phyloP scores from a whole-genome alignment of 2,888 invertebrate genomes.

The Lasioglossum leucozonium region DNA sequence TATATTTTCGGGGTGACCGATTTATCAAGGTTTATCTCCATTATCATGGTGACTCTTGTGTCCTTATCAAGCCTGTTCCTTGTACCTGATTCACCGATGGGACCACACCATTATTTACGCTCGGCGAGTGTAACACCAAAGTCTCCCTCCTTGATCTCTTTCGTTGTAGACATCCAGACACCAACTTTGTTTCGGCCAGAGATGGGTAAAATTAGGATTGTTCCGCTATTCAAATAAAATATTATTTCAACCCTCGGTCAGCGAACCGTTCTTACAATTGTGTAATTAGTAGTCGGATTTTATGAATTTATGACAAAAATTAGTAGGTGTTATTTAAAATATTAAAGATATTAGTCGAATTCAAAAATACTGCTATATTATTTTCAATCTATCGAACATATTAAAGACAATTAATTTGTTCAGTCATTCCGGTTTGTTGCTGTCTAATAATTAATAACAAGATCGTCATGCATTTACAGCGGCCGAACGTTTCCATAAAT shows the following conservation, averaged over 20 bases:
- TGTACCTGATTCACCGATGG: not conserved
- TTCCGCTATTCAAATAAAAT: not conserved
- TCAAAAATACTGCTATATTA: no score
- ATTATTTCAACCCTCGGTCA: not conserved
- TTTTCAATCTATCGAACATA: no score
- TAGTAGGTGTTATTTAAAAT: no score
- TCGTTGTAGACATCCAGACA: not conserved
- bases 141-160: slow-evolving; percentile 15
- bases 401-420: no score
- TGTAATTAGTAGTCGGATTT: no score
- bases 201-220: not conserved
- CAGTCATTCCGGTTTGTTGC: no score
- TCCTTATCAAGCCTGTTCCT: slow-evolving; percentile 44
- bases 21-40: slow-evolving; percentile 42
- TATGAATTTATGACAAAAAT: no score
- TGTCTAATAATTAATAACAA: no score
- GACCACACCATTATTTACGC: slow-evolving; percentile 40
- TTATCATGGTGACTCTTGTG: slow-evolving; percentile 15
- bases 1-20: slow-evolving; percentile 36
- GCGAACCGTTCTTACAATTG: no score
- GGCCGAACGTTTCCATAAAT: no score
- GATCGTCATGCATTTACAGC: no score
- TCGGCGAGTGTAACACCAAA: not conserved
- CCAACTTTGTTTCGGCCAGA: not conserved
- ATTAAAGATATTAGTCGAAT: no score